A percentile compares a stretch with the other conserved stretches of the same genome.
phyloP scores from a whole-genome alignment of 2,888 invertebrate species.

The Lithodes maja region DNA sequence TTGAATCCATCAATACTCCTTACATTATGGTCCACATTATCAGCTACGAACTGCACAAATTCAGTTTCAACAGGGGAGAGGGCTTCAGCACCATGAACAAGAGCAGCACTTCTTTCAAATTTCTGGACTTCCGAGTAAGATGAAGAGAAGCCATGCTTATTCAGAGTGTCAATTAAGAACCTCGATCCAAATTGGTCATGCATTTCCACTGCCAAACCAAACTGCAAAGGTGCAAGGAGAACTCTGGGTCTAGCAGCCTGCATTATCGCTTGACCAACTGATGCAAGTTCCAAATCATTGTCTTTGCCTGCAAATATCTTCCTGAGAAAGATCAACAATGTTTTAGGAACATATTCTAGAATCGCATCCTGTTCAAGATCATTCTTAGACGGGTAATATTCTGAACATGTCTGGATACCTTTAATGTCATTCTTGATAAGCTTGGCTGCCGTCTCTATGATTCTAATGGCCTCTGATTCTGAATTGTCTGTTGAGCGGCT shows the following conservation, averaged over 20 bases:
- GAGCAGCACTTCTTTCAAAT: neutral
- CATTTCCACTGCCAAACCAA: neutral
- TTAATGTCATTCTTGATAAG: too few relatives aligned
- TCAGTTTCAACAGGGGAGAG: too few relatives aligned
- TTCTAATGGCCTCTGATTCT: too few relatives aligned
- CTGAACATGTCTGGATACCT: too few relatives aligned
- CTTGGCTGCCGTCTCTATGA: too few relatives aligned
- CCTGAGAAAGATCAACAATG: too few relatives aligned
- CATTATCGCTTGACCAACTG: neutral
- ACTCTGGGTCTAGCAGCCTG: neutral
- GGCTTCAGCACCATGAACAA: neutral
- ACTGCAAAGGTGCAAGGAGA: neutral
- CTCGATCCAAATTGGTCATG: slow-evolving; percentile 1
- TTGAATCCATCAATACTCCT: neutral
- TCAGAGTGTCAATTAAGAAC: neutral
- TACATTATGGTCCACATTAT: neutral
- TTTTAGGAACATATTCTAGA: too few relatives aligned
- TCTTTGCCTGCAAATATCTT: neutral
- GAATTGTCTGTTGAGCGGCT: too few relatives aligned
- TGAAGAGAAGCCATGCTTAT: neutral
- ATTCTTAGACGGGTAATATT: too few relatives aligned
- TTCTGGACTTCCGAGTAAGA: neutral
- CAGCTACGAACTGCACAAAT: neutral
- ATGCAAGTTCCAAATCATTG: neutral
- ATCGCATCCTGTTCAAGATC: too few relatives aligned